Percentiles rank a stretch among this genome's conserved stretches.
phyloP scores from a whole-genome alignment of 2,113 vertebrate species.

The Petrocephalus zakoni region DNA sequence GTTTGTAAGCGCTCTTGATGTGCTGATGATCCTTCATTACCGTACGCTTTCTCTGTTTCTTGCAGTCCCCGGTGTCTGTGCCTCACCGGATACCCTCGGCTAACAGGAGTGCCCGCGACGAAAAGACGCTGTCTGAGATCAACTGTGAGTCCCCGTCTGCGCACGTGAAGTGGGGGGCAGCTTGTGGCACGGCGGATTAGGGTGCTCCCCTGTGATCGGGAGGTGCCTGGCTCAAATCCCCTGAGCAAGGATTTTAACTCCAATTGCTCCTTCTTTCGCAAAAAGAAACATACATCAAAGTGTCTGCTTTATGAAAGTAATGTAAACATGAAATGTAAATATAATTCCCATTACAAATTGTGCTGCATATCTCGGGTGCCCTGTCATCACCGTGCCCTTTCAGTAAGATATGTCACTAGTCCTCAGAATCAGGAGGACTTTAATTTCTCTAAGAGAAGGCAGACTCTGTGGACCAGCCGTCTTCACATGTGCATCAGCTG shows the following conservation, averaged over 20 bases:
- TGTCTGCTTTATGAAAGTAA: not conserved
- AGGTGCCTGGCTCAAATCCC: not conserved
- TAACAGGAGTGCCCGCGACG: constrained; percentile 87
- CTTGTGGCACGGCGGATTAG: not conserved
- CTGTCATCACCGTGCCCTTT: not conserved
- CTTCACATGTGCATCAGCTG: not conserved
- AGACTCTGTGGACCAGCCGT: not conserved
- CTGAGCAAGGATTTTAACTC: too few relatives aligned
- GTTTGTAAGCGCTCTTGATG: not conserved
- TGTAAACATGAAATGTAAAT: not conserved
- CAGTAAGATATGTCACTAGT: not conserved
- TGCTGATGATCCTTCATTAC: not conserved
- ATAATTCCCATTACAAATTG: not conserved
- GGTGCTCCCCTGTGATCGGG: not conserved
- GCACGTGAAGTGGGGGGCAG: not conserved
- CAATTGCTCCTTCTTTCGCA: not conserved
- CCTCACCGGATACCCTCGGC: constrained; percentile 94
- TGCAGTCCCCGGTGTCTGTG: constrained; percentile 83
- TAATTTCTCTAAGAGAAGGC: not conserved
- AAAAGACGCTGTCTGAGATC: constrained; percentile 94
- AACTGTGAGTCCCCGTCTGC: constrained; percentile 78
- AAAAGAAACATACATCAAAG: not conserved
- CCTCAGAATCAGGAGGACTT: not conserved
- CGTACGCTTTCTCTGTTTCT: constrained; percentile 34
- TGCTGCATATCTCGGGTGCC: not conserved